A percentile compares a stretch with the other conserved stretches of the same genome.
phyloP scores from a whole-genome alignment of 2,113 vertebrate species.

The Lophius piscatorius region DNA sequence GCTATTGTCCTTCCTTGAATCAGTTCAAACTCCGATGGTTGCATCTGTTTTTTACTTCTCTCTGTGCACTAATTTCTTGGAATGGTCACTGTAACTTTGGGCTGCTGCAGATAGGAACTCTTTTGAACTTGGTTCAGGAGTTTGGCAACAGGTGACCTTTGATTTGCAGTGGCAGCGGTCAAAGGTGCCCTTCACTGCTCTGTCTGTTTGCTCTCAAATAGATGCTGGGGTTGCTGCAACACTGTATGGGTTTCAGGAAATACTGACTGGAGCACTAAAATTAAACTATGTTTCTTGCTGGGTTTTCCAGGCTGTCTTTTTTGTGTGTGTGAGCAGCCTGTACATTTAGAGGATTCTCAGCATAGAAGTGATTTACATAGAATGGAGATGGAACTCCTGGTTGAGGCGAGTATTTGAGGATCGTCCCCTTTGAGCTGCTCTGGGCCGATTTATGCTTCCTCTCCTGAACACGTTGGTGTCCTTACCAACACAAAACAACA shows the following conservation, averaged over 20 bases:
- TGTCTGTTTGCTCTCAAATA: conserved; percentile 61
- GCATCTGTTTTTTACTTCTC: neutral
- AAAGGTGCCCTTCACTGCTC: conserved; percentile 70
- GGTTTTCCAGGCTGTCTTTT: neutral
- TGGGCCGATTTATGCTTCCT: conserved; percentile 45
- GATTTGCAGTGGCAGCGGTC: conserved; percentile 61
- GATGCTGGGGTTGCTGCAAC: conserved; percentile 37
- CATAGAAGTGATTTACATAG: conserved; percentile 51
- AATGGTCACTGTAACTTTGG: conserved; percentile 32
- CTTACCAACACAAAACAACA: conserved; percentile 24
- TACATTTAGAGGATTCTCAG: conserved; percentile 38
- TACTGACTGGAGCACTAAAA: no score
- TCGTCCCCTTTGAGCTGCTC: conserved; percentile 36
- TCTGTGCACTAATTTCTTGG: conserved; percentile 23
- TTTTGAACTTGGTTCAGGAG: conserved; percentile 68
- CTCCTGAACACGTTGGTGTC: conserved; percentile 43
- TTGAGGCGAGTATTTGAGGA: conserved; percentile 54
- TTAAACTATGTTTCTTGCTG: neutral
- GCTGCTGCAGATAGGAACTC: conserved; percentile 43
- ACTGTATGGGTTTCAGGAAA: conserved; percentile 16
- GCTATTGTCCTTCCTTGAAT: neutral
- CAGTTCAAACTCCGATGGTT: neutral
- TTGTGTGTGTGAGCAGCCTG: conserved; percentile 2
- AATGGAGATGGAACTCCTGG: conserved; percentile 46
- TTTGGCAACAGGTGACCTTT: conserved; percentile 77